Evolutionary conservation across 2,797 vertebrate genomes (phyloP).

Genomic region (Petrocephalus schoutedeni): DNA sequence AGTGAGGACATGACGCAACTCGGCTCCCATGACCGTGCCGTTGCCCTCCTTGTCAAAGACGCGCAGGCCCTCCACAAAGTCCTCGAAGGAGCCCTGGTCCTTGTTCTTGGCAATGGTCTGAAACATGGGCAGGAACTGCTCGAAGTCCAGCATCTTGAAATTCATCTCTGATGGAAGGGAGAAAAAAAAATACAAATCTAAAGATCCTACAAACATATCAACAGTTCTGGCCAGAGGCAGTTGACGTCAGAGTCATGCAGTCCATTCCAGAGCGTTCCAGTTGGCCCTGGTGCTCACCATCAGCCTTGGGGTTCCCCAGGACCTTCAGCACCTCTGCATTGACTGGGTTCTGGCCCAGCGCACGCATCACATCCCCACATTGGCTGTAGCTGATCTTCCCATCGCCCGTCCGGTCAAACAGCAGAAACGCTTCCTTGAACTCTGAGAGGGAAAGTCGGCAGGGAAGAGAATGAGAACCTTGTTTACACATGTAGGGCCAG

Average conservation of each 20-base stretch:
- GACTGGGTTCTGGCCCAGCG: slow-evolving; percentile 89
- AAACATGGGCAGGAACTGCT: slow-evolving; percentile 94
- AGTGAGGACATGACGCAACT: slow-evolving; percentile 89
- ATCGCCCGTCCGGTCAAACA: slow-evolving; percentile 88
- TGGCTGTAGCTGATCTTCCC: slow-evolving; percentile 84
- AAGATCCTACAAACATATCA: background rate
- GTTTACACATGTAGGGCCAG: background rate
- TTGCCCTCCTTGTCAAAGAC: slow-evolving; percentile 97
- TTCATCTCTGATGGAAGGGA: slow-evolving; percentile 75
- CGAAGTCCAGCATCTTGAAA: slow-evolving; percentile 81
- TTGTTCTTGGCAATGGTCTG: slow-evolving; percentile 93
- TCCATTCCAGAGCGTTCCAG: background rate
- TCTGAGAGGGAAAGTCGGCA: slow-evolving; percentile 57
- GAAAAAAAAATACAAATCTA: background rate
- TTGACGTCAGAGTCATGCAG: background rate
- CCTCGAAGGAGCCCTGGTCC: slow-evolving; percentile 89
- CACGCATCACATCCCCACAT: slow-evolving; percentile 90
- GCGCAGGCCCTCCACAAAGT: slow-evolving; percentile 86
- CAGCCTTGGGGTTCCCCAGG: slow-evolving; percentile 86
- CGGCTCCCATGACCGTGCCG: slow-evolving; percentile 92
- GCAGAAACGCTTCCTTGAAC: slow-evolving; percentile 90
- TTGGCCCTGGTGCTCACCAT: slow-evolving; percentile 62
- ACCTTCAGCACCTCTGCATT: slow-evolving; percentile 93
- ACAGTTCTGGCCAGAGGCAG: background rate
- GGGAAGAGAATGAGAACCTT: background rate